Evolutionary conservation across 1,140 invertebrate genomes (phyloP).

Genomic region (Anoplolepis gracilipes): DNA sequence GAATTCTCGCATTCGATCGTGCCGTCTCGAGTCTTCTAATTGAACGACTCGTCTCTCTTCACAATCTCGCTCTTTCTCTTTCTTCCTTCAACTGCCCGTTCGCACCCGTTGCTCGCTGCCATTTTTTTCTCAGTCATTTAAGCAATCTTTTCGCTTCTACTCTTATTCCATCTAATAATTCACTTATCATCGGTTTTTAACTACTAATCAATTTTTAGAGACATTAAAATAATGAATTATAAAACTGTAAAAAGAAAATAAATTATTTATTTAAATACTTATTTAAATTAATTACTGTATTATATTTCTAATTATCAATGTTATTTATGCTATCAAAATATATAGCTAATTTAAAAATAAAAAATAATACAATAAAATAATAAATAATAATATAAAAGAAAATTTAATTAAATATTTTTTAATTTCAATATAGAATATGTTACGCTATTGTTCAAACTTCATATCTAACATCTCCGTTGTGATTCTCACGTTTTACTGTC

Average conservation of each 20-base stretch:
- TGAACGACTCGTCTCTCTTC: conserved; percentile 76
- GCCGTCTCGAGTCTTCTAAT: conserved; percentile 75
- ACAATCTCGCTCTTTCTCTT: conserved; percentile 35
- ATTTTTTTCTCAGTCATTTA: conserved; percentile 44
- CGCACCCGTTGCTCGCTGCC: background rate
- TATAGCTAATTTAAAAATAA: background rate
- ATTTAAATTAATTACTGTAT: background rate
- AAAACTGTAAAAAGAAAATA: background rate
- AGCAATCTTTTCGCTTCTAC: conserved; percentile 22
- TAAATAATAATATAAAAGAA: background rate
- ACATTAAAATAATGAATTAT: conserved; percentile 10
- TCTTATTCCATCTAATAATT: conserved; percentile 61
- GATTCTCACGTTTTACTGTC: conserved; percentile 29
- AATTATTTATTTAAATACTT: no score
- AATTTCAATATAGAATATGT: conserved; percentile 1
- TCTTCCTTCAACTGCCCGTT: conserved; percentile 5
- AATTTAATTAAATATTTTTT: background rate
- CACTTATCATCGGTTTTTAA: conserved; percentile 70
- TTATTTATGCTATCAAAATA: background rate
- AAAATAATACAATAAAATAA: no score
- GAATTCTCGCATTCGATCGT: conserved; percentile 78
- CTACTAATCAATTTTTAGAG: conserved; percentile 51
- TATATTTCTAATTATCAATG: background rate
- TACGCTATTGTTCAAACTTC: background rate
- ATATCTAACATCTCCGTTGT: background rate